Evolutionary conservation across 1,140 invertebrate genomes (phyloP), one percentile per base, ranked within the genome.

Genomic region (Drosophila pseudoobscura): DNA sequence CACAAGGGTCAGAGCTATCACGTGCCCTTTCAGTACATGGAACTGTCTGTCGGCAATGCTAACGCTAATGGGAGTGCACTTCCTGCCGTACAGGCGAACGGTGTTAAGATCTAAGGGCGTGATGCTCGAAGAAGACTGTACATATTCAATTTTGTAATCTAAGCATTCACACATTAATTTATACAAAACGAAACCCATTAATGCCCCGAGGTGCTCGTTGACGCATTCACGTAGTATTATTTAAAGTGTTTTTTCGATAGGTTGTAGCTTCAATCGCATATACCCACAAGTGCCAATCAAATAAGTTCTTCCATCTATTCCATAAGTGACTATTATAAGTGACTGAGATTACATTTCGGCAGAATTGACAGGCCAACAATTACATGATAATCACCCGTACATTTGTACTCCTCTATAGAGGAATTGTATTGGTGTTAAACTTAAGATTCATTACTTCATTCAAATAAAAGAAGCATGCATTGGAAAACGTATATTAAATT

Each of bases 1-100:
- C 95, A 97, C 89, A 96, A 95, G 91, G 96, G 95, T 78, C 93
- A 94, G 70, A 96, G 94, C 56, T 93, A 96, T 47, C 96, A 97
- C 88, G 96, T 98, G 52, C 97, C 97, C 46, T 97, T 96, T 92
- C 96, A 97, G 91, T 97, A 95, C 91, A 94, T 97, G 92, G 89
- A 91, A 50, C 63, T 91, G 15, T 71, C 56, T 26, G 54, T 24
- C 39, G n/a, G 20, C 7, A 70, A 75, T 54, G 50, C 44, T 26
- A 44, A 26, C 41, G 2, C 11, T 49, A 70, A 41, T 29, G 3
- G 29, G 9, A 8, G 43, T 6, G 17, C 61, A 0, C 52, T 58
- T 13, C 41, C 63, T 6, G 24, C 47, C 41, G 75, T 59, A n/a
- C 72, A 64, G 29, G 20, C 54, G 11, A 78, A 59, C 47, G 82